Evolutionary conservation across 2,113 vertebrate species (phyloP), one percentile per base, ranked within the genome.

Genomic region (Archilochus colubris): DNA sequence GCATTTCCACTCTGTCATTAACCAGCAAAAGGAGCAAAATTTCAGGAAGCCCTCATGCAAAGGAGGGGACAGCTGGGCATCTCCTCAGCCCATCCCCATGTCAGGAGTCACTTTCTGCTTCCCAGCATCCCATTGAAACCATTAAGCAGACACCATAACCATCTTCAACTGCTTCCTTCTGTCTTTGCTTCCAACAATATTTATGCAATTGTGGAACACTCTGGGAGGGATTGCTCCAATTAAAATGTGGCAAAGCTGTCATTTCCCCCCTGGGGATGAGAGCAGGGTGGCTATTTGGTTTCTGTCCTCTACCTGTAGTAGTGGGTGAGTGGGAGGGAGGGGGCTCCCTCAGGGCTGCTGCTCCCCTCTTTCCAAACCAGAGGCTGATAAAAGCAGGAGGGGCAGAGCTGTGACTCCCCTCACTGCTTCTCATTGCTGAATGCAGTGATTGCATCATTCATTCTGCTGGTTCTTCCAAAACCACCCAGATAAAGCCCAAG

Each of bases 41-140:
- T 61, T 25, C 0, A 1, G n/a, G 36, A 44, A 30, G 18, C 16
- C 21, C 22, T 31, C 0, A 1, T 14, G 5, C 33, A 30, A 27
- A 36, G 64, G 31, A 28, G 9, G 48, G 20, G 22, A 20, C 11
- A 53, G 54, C 50, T 38, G 40, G 48, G 30, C 46, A 33, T 4
- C 20, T 14, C 21, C 6, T 7, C 6, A 8, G 18, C 48, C n/a
- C 1, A 0, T 30, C 23, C 8, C 16, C 57, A 5, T 0, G 3
- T 18, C 14, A 1, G 0, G 46, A 54, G 12, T 13, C 46, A 3
- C 53, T 17, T 36, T 43, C 43, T 33, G 55, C 36, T 62, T 57
- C 57, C 51, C 1, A 0, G 27, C 54, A 88, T 63, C 19, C 27
- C 18, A 24, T 4, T 0, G 1, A 50, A 48, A 36, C 27, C 3